Conservation (phyloP, 2,113 vertebrate genomes). For the Heptranchias perlo region DNA sequence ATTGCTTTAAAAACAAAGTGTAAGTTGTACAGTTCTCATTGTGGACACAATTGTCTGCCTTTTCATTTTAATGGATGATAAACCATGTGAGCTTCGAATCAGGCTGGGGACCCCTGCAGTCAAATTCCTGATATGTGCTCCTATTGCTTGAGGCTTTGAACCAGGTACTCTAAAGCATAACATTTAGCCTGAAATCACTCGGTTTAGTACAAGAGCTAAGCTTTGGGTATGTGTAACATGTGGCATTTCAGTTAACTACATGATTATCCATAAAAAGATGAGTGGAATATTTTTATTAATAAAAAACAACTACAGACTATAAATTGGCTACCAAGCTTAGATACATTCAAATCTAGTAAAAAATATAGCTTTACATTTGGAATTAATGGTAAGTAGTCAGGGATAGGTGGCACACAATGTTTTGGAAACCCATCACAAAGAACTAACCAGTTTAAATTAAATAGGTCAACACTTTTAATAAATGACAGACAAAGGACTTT, state of each 20-base stretch:
- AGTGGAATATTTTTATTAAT: slow-evolving; percentile 15
- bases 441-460: not conserved
- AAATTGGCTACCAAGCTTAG: not conserved
- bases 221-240: not conserved
- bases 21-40: not conserved
- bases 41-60: not conserved
- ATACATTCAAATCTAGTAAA: not conserved
- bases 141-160: not conserved
- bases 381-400: not conserved
- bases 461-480: not conserved
- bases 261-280: not conserved
- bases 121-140: not conserved
- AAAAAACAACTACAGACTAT: not conserved
- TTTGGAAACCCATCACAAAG: not conserved
- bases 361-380: not conserved
- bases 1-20: not conserved
- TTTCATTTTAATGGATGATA: not conserved
- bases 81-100: not conserved
- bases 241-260: not conserved
- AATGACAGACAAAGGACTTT: not conserved
- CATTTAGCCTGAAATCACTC: not conserved
- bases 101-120: not conserved
- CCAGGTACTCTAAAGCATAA: not conserved
- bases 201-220: not conserved
- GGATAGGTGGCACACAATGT: not conserved